Evolutionary conservation across 2,888 invertebrate genomes (phyloP).

Genomic region (Acronicta psi): DNA sequence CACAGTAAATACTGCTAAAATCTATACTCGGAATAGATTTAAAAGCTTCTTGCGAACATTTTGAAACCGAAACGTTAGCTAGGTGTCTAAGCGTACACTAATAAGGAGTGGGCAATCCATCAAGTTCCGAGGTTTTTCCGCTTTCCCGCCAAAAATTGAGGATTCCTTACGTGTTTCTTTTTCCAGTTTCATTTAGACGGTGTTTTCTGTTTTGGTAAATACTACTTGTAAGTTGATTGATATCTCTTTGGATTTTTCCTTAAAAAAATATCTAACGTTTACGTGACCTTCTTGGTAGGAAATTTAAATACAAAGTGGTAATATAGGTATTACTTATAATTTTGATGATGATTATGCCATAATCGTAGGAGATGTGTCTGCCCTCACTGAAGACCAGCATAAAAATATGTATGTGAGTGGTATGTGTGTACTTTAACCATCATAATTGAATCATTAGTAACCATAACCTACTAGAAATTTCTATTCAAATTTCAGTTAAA

Average conservation of each 20-base stretch:
- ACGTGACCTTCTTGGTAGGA: neutral
- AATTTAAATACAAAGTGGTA: too few species aligned
- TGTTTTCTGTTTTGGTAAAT: conserved; percentile 52
- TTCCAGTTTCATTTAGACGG: conserved; percentile 50
- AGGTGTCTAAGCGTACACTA: conserved; percentile 59
- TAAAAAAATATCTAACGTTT: neutral
- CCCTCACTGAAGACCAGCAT: too few species aligned
- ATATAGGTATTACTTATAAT: too few species aligned
- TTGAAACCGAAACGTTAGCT: conserved; percentile 44
- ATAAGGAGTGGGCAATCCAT: conserved; percentile 72
- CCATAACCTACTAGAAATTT: too few species aligned
- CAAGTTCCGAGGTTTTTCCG: conserved; percentile 64
- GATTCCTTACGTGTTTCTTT: conserved; percentile 65
- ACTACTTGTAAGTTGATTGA: conserved; percentile 48
- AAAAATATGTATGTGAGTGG: too few species aligned
- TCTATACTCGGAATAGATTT: conserved; percentile 37
- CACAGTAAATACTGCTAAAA: conserved; percentile 8
- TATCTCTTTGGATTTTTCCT: conserved; percentile 32
- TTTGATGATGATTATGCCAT: too few species aligned
- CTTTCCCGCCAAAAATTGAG: conserved; percentile 61
- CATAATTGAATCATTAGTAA: too few species aligned
- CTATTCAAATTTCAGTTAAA: too few species aligned
- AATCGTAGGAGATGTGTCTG: too few species aligned
- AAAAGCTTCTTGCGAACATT: conserved; percentile 35
- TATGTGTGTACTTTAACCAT: too few species aligned